These are phyloP conservation scores for Tangara arthus DNA, from an alignment of 2,797 vertebrate species.

Conservation along the genomic window DNA sequence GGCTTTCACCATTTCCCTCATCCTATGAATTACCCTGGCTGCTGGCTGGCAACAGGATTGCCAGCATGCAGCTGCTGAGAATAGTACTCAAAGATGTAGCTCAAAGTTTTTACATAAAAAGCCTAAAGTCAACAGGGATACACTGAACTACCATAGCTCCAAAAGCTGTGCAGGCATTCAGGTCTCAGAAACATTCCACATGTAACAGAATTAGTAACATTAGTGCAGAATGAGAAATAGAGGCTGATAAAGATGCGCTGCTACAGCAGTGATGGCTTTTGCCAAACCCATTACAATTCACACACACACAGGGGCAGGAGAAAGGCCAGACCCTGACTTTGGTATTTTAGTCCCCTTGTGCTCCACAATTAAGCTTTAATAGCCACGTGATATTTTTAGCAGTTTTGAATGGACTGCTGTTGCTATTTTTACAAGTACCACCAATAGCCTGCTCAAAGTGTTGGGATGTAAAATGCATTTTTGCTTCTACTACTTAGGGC, in stretches of 20 bases:
- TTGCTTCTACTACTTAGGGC: neutral
- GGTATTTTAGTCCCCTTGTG: neutral
- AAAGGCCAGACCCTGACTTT: neutral
- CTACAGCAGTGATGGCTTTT: rapidly evolving
- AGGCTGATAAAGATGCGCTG: neutral
- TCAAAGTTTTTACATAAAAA: neutral
- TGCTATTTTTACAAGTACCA: constrained; percentile 57
- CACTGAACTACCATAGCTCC: neutral
- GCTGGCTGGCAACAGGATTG: neutral
- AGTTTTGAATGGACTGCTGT: constrained; percentile 1
- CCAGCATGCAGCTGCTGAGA: neutral
- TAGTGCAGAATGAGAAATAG: neutral
- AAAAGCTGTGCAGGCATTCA: neutral
- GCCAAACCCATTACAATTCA: neutral
- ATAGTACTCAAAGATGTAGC: neutral
- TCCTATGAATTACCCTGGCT: neutral
- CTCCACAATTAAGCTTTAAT: constrained; percentile 23
- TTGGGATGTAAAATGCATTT: constrained; percentile 1
- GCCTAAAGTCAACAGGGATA: neutral
- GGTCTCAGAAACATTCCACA: neutral
- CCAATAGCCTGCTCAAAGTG: constrained; percentile 6
- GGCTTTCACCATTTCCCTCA: neutral
- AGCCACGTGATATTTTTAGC: constrained; percentile 7
- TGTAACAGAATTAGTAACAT: neutral
- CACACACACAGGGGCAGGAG: neutral